phyloP scores from a whole-genome alignment of 2,113 vertebrate species.

The Mormoops blainvillei region DNA sequence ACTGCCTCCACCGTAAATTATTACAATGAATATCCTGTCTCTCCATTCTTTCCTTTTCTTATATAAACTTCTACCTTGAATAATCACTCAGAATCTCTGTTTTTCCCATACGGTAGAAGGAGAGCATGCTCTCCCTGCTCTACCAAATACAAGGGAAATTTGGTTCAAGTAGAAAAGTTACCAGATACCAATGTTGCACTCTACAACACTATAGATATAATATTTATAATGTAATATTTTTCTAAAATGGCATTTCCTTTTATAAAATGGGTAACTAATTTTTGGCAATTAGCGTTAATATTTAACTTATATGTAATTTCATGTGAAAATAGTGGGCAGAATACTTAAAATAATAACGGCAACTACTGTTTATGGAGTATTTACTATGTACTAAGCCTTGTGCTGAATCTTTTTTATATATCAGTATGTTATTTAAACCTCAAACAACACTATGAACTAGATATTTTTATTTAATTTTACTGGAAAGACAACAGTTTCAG shows the following conservation, averaged over 20 bases:
- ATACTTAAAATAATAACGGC: neutral
- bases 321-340: neutral
- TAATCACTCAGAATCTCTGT: neutral
- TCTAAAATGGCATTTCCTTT: neutral
- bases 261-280: neutral
- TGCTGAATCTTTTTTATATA: neutral
- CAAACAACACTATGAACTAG: neutral
- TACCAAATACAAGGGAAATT: neutral
- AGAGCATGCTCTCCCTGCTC: neutral
- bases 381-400: neutral
- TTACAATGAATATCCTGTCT: neutral
- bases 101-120: neutral
- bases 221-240: neutral
- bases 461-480: neutral
- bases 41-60: neutral
- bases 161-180: neutral
- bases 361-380: neutral
- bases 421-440: neutral
- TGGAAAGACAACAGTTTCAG: neutral
- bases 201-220: neutral
- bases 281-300: neutral
- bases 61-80: neutral
- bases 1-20: neutral
- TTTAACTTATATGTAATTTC: neutral
- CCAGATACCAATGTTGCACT: neutral